A percentile compares a stretch with the other conserved stretches of the same genome.
Evolutionary conservation across 2,888 invertebrate species (phyloP).

Genomic region (Rhagonycha lutea): DNA sequence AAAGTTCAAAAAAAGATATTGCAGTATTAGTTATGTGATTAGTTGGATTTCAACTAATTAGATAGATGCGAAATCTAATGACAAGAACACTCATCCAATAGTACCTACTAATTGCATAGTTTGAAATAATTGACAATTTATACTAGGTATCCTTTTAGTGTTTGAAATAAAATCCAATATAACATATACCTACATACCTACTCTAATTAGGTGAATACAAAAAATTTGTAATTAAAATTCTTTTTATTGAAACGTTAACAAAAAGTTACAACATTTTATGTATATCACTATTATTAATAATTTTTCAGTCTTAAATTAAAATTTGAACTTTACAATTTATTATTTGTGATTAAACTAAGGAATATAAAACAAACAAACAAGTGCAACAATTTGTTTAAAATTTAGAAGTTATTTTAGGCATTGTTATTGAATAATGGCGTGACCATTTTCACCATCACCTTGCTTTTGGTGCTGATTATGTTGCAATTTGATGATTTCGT

Average conservation of each 20-base stretch:
- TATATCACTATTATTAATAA: neutral
- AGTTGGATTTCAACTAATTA: too few relatives aligned
- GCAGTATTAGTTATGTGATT: too few relatives aligned
- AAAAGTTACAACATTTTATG: neutral
- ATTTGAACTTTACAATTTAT: neutral
- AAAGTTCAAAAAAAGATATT: too few relatives aligned
- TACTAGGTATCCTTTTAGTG: too few relatives aligned
- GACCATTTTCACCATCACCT: neutral
- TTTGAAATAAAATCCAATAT: too few relatives aligned
- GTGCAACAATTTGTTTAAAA: neutral
- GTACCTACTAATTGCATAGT: too few relatives aligned
- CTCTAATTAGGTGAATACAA: too few relatives aligned
- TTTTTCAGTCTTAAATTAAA: neutral
- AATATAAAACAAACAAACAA: neutral
- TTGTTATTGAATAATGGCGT: neutral
- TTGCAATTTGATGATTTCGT: constrained; percentile 61
- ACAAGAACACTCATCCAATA: too few relatives aligned
- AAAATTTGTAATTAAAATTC: neutral
- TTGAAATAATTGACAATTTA: too few relatives aligned
- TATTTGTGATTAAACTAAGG: neutral
- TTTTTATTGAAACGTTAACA: neutral
- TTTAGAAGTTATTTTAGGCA: neutral
- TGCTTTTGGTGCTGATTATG: constrained; percentile 6
- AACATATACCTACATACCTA: too few relatives aligned
- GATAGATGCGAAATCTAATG: too few relatives aligned